phyloP scores from a whole-genome alignment of 2,888 invertebrate genomes.

The Cephus pulcher region DNA sequence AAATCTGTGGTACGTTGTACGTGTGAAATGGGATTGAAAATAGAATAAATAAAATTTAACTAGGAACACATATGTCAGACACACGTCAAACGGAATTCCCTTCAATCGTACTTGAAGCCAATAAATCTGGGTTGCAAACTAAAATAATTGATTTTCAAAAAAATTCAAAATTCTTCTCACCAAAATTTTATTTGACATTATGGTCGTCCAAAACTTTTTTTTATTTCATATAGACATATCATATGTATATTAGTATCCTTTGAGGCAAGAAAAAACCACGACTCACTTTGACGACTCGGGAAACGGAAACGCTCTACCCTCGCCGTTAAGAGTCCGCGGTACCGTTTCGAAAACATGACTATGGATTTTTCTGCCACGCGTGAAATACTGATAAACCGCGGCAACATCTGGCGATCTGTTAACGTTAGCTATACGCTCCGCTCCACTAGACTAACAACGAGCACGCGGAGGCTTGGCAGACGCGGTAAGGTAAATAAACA shows the following conservation, averaged over 20 bases:
- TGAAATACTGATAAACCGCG: slow-evolving; percentile 49
- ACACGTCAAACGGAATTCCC: not conserved
- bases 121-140: too few relatives aligned
- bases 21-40: not conserved
- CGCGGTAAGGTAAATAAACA: slow-evolving; percentile 62
- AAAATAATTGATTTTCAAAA: too few relatives aligned
- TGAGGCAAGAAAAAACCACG: not conserved
- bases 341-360: slow-evolving; percentile 29
- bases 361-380: slow-evolving; percentile 55
- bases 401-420: slow-evolving; percentile 64
- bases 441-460: slow-evolving; percentile 21
- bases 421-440: slow-evolving; percentile 45
- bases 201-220: too few relatives aligned
- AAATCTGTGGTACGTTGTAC: not conserved
- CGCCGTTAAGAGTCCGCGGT: not conserved
- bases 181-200: too few relatives aligned
- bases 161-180: too few relatives aligned
- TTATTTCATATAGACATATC: too few relatives aligned
- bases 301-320: not conserved
- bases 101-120: not conserved
- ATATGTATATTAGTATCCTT: too few relatives aligned
- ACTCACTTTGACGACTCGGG: not conserved
- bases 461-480: slow-evolving; percentile 33
- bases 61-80: not conserved
- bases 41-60: not conserved